phyloP scores from a whole-genome alignment of 2,888 invertebrate genomes.

The Macaria notata region DNA sequence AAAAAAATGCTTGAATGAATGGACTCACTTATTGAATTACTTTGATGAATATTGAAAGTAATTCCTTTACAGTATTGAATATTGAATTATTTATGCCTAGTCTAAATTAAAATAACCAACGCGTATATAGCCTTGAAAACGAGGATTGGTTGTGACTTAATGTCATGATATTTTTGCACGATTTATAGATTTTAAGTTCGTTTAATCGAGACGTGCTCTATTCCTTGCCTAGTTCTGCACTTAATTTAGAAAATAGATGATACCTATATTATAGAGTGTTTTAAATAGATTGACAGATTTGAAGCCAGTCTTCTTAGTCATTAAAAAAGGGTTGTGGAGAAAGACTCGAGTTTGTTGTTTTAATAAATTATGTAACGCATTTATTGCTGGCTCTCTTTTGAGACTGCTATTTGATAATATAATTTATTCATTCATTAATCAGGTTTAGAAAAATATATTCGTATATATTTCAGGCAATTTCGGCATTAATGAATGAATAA shows the following conservation, averaged over 20 bases:
- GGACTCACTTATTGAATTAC: too few species aligned
- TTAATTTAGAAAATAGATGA: slow-evolving; percentile 19
- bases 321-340: slow-evolving; percentile 75
- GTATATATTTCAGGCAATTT: background rate
- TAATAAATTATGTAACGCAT: slow-evolving; percentile 12
- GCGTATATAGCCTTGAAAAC: too few species aligned
- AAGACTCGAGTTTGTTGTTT: slow-evolving; percentile 54
- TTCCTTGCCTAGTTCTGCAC: slow-evolving; percentile 15
- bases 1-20: too few species aligned
- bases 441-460: background rate
- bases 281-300: slow-evolving; percentile 25
- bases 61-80: too few species aligned
- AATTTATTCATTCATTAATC: slow-evolving; percentile 25
- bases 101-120: too few species aligned
- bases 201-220: slow-evolving; percentile 9
- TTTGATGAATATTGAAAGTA: too few species aligned
- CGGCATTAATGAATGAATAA: slow-evolving; percentile 13
- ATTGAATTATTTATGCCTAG: too few species aligned
- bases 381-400: slow-evolving; percentile 27
- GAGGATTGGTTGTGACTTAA: too few species aligned
- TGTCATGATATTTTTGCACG: background rate
- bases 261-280: slow-evolving; percentile 14
- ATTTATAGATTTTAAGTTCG: background rate
- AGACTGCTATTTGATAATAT: slow-evolving; percentile 23
- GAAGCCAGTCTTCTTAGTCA: slow-evolving; percentile 21